Conservation (phyloP, 2,113 vertebrate genomes). For the Anhinga rufa region DNA sequence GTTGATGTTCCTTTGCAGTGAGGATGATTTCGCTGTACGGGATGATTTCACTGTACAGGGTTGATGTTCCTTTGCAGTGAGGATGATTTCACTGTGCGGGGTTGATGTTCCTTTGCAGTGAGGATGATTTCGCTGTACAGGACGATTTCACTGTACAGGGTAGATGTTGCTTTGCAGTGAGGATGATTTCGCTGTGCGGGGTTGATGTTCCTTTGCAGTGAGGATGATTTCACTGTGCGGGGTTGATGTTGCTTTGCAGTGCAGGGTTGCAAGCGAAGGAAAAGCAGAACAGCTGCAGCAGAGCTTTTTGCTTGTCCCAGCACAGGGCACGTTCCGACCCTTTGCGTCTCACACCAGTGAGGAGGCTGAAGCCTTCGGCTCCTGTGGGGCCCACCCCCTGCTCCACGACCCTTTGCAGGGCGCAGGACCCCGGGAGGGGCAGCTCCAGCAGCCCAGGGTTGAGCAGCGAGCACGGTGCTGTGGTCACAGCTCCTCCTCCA, state of each 20-base stretch:
- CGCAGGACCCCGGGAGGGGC: background rate
- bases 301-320: background rate
- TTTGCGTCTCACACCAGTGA: background rate
- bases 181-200: too few relatives aligned
- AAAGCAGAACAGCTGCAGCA: background rate
- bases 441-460: background rate
- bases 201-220: too few relatives aligned
- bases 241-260: background rate
- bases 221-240: too few relatives aligned
- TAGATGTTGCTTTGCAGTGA: too few relatives aligned
- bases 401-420: background rate
- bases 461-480: background rate
- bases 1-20: background rate
- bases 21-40: background rate
- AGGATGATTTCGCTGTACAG: too few relatives aligned
- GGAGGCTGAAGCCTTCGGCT: background rate
- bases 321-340: background rate
- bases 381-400: fast-evolving
- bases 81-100: too few relatives aligned
- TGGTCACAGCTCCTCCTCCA: background rate
- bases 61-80: too few relatives aligned
- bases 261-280: background rate
- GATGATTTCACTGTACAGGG: too few relatives aligned
- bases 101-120: background rate
- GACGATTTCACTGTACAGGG: too few relatives aligned